Base-by-base conservation (phyloP, 2,113 vertebrate genomes). In the Megatriorchis doriae region DNA sequence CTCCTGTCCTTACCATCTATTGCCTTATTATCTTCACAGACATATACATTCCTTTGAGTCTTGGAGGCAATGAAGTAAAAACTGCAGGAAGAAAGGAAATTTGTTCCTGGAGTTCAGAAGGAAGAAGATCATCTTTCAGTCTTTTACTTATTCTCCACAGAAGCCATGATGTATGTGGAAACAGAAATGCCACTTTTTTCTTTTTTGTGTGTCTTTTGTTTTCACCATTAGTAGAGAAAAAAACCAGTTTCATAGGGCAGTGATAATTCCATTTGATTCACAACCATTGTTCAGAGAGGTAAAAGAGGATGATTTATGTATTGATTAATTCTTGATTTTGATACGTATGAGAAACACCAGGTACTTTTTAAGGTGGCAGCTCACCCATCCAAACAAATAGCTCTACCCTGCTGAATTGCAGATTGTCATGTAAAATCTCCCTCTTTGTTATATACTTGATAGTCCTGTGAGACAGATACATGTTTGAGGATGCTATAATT, bases 121-220 rank as follows among this genome's bases (percentile, higher is more conserved):
- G 7, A 86, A 18, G 16, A 70, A 47, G 12, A 50, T 50, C 0
- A 6, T 48, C 25, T 74, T 71, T 45, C 15, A 27, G 17, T 15
- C 18, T 68, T 81, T 65, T 26, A 52, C 4, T 62, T 61, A 36
- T 25, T 31, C 10, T 56, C 9, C 31, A 21, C 16, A 80, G 52
- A 87, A 90, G 5, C 2, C 31, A 42, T 43, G 27, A 50, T 40
- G 20, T 5, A 32, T 16, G 9, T 40, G 13, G 36, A 82, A 90
- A 58, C 2, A 61, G 5, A 86, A 86, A 67, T 3, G 0, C 20
- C 10, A 16, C 5, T 34, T 53, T 6, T 6, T 4, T 36, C 13
- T 19, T 10, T 5, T n/a, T 38, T 47, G 20, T 47, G 10, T 47
- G 13, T 42, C 40, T 7, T 16, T 27, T 45, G 85, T 4, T 79